Evolutionary conservation across 2,888 invertebrate species (phyloP), one percentile per base, ranked within the genome.

Genomic region (Drosophila nigricruria): DNA sequence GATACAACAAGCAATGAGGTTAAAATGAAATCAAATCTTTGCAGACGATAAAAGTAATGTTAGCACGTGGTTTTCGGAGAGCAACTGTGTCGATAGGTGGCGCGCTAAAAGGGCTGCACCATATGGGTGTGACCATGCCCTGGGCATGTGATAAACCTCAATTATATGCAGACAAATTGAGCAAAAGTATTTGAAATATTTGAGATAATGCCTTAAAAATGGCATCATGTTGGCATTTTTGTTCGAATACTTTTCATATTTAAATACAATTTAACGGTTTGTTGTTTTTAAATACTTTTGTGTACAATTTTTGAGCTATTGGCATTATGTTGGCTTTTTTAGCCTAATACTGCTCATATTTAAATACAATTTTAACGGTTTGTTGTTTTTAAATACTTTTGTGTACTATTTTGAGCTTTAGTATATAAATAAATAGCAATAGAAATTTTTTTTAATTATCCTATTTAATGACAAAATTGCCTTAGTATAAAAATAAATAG

Each of bases 1-100:
- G 81, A n/a, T n/a, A n/a, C n/a, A 18, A 14, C 62, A 20, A 63
- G 43, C 50, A 70, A 68, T 79, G 84, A 82, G 82, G 82, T 82
- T 82, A 82, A 77, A 81, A 59, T 65, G 49, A 57, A 71, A 68
- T 65, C 12, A 50, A 50, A 42, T 32, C 20, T 36, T 64, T 49
- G 30, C 56, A 47, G 63, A 18, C 9, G 63, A 18, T 4, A 30
- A 36, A 50, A 43, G 27, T 49, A 54, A 14, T 58, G 3, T n/a
- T 42, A 73, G 59, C 77, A 78, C 72, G 77, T 79, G 27, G 32
- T 42, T 38, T 38, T 16, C 4, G 9, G 45, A 34, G n/a, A 25
- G 14, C 23, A 40, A 32, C 30, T 43, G n/a, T 58, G 25, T 30
- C 77, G 59, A 47, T 60, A 79, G 79, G 25, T 49, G 79, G 79